Base-by-base conservation (phyloP, 2,888 invertebrate genomes). In the Megalurothrips usitatus region DNA sequence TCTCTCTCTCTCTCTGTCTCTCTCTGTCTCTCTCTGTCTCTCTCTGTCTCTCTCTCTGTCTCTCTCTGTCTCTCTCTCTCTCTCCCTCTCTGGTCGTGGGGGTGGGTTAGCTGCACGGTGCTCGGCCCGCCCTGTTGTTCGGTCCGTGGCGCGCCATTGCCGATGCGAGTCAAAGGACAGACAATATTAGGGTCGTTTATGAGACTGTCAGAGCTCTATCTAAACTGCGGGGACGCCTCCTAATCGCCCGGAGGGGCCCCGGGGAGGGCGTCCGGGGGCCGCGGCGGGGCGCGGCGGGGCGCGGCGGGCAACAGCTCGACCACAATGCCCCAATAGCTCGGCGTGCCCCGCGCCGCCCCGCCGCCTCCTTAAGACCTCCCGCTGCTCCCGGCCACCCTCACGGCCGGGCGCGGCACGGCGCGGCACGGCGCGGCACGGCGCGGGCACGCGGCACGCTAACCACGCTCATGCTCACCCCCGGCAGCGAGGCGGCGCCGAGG, bases 191-290 rank as follows among this genome's bases (percentile, higher is more conserved):
- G 58, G 58, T 58, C 58, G 58, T 75, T 43, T 75, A 75, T 75
- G 68, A 75, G 68, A 26, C 68, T 75, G 68, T 75, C 68, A 75
- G 68, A 75, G 68, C 68, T 75, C 68, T 75, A 75, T 75, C 68
- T 75, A 75, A 75, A 75, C 68, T 23, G 68, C 68, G 68, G 68
- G 68, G 68, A 43, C 68, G 34, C 34, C 34, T 43, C 68, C 26
- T 75, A 75, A 75, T 75, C 23, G 58, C 17, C n/a, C 58, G 11
- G 52, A 12, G 52, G 52, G 58, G 58, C 58, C 19, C 34, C 17
- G 58, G 14, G 17, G 58, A n/a, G n/a, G n/a, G n/a, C n/a, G n/a
- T n/a, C n/a, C 17, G 14, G 58, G 58, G 58, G 34, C 34, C 58
- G 58, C 6, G 58, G 58, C 58, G 14, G 58, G 58, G 58, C 52